Evolutionary conservation across 1,140 invertebrate species (phyloP).

Genomic region (Drosophila insularis): DNA sequence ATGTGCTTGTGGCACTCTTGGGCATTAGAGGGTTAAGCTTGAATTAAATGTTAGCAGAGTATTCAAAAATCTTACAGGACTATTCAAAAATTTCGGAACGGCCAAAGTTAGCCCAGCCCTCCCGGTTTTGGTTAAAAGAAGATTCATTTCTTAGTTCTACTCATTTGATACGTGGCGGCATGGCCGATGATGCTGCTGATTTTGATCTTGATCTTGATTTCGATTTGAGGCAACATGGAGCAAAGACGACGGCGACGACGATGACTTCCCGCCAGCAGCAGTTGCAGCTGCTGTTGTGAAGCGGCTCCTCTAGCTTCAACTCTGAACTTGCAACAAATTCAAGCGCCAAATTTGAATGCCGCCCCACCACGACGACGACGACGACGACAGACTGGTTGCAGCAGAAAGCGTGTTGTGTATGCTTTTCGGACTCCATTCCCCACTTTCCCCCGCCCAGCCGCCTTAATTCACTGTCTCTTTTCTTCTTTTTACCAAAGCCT

Average conservation of each 20-base stretch:
- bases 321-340: conserved; percentile 82
- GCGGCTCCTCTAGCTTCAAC: conserved; percentile 67
- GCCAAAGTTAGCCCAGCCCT: too few relatives aligned
- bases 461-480: not conserved
- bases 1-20: too few relatives aligned
- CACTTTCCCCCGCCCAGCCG: conserved; percentile 27
- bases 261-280: conserved; percentile 39
- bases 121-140: not conserved
- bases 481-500: not conserved
- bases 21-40: too few relatives aligned
- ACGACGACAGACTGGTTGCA: conserved; percentile 26
- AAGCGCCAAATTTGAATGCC: conserved; percentile 81
- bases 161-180: conserved; percentile 67
- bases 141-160: conserved; percentile 28
- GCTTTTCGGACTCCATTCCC: conserved; percentile 56
- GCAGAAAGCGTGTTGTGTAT: conserved; percentile 58
- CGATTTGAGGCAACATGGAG: conserved; percentile 75
- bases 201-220: conserved; percentile 77
- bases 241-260: conserved; percentile 52
- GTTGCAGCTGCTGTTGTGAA: conserved; percentile 38
- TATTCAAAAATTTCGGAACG: too few relatives aligned
- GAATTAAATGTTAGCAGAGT: too few relatives aligned
- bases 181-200: conserved; percentile 76
- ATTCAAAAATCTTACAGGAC: too few relatives aligned
- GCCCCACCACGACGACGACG: conserved; percentile 60